A percentile compares a stretch with the other conserved stretches of the same genome.
These are phyloP conservation scores for Lasioglossum pauxillum DNA, from an alignment of 2,888 invertebrate species.

Conservation along the genomic window DNA sequence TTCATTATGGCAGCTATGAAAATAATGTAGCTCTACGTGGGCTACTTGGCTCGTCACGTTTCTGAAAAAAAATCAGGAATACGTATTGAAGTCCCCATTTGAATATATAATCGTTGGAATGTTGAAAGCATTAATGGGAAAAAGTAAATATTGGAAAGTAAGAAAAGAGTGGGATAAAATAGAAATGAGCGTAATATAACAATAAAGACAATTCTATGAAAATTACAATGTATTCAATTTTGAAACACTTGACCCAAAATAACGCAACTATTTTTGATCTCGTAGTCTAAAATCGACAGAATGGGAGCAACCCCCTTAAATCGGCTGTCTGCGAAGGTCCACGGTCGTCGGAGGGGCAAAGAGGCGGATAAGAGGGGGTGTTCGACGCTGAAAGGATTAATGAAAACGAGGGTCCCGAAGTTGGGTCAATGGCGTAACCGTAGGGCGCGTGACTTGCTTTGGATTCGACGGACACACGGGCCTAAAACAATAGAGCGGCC, in stretches of 20 bases:
- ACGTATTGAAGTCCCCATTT: too few species aligned
- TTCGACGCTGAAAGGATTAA: slow-evolving; percentile 66
- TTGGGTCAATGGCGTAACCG: slow-evolving; percentile 70
- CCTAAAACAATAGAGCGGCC: slow-evolving; percentile 5
- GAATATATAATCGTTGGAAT: too few species aligned
- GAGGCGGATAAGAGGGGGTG: slow-evolving; percentile 32
- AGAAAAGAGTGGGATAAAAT: too few species aligned
- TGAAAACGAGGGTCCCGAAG: slow-evolving; percentile 69
- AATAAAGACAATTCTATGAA: too few species aligned
- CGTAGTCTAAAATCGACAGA: not conserved
- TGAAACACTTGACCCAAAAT: not conserved
- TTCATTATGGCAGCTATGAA: not conserved
- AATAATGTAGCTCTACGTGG: not conserved
- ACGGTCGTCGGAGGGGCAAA: slow-evolving; percentile 9
- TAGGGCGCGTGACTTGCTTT: slow-evolving; percentile 57
- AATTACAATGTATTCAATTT: too few species aligned
- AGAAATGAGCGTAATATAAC: too few species aligned
- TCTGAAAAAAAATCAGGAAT: too few species aligned
- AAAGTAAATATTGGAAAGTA: too few species aligned
- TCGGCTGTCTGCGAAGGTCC: not conserved
- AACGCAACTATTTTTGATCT: not conserved
- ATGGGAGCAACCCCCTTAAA: not conserved
- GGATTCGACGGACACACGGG: slow-evolving; percentile 48
- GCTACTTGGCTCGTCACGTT: too few species aligned
- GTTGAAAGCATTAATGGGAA: too few species aligned